A percentile compares a stretch with the other conserved stretches of the same genome.
Evolutionary conservation across 2,113 vertebrate genomes (phyloP).

Genomic region (Pelecanoides urinatrix): DNA sequence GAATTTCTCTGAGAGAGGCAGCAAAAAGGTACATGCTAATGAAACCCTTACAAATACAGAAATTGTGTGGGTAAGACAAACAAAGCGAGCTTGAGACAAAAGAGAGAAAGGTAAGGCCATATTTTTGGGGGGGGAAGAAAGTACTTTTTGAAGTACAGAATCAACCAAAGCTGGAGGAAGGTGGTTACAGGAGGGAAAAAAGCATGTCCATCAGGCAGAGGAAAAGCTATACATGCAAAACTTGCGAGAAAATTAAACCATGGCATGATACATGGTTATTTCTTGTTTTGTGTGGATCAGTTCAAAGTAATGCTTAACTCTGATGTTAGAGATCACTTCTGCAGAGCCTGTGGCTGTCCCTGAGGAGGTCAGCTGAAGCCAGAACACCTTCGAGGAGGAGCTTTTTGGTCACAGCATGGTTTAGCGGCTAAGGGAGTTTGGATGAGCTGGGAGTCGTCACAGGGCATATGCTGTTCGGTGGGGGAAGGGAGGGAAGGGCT

Average conservation of each 20-base stretch:
- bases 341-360: background rate
- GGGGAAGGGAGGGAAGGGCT: background rate
- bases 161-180: background rate
- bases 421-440: background rate
- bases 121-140: background rate
- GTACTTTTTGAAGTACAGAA: background rate
- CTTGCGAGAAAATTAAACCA: background rate
- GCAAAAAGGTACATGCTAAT: background rate
- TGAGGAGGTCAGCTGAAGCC: background rate
- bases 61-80: background rate
- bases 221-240: background rate
- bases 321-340: background rate
- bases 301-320: background rate
- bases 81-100: background rate
- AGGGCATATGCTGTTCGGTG: background rate
- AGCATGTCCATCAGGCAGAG: background rate
- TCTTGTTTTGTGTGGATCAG: background rate
- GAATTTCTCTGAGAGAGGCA: background rate
- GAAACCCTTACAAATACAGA: background rate
- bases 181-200: background rate
- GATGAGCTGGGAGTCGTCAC: background rate
- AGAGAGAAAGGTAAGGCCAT: background rate
- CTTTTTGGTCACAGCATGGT: background rate
- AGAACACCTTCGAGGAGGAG: background rate
- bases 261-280: background rate